These are phyloP conservation scores for Hepsetus odoe DNA, from an alignment of 2,113 vertebrate genomes.

Conservation along the genomic window DNA sequence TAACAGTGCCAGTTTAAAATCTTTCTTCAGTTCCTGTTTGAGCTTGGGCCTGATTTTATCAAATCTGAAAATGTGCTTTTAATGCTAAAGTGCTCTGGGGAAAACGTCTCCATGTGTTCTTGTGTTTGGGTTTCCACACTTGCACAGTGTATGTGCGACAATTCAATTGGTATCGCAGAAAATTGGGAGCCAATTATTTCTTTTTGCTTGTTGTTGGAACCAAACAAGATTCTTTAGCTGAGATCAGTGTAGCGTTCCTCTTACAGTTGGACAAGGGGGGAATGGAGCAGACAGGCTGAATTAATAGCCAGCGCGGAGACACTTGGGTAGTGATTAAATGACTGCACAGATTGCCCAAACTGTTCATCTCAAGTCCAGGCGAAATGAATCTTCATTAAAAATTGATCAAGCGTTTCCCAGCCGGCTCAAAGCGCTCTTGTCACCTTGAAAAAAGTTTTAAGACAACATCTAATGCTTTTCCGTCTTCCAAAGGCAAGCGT, in stretches of 20 bases:
- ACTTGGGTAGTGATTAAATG: conserved; percentile 51
- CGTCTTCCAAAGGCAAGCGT: neutral
- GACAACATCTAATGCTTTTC: conserved; percentile 15
- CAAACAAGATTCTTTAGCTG: neutral
- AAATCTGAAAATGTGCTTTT: too few relatives aligned
- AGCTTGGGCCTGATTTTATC: too few relatives aligned
- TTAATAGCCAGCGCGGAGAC: conserved; percentile 37
- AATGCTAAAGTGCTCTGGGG: too few relatives aligned
- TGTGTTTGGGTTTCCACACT: too few relatives aligned
- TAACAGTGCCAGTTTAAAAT: too few relatives aligned
- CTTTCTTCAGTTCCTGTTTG: too few relatives aligned
- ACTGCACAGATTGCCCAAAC: conserved; percentile 38
- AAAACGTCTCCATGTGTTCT: too few relatives aligned
- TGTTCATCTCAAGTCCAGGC: conserved; percentile 33
- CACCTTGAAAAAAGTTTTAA: conserved; percentile 50
- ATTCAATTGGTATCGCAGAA: neutral
- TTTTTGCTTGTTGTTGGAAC: conserved; percentile 4
- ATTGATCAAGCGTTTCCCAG: conserved; percentile 36
- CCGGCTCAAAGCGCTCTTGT: conserved; percentile 15
- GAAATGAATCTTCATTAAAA: conserved; percentile 58
- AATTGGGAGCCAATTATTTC: neutral
- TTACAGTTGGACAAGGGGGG: neutral
- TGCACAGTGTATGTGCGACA: neutral
- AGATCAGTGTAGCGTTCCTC: conserved; percentile 3
- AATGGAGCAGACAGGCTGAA: conserved; percentile 47